Conservation (phyloP, 2,797 vertebrate genomes). For the Astyanax mexicanus region DNA sequence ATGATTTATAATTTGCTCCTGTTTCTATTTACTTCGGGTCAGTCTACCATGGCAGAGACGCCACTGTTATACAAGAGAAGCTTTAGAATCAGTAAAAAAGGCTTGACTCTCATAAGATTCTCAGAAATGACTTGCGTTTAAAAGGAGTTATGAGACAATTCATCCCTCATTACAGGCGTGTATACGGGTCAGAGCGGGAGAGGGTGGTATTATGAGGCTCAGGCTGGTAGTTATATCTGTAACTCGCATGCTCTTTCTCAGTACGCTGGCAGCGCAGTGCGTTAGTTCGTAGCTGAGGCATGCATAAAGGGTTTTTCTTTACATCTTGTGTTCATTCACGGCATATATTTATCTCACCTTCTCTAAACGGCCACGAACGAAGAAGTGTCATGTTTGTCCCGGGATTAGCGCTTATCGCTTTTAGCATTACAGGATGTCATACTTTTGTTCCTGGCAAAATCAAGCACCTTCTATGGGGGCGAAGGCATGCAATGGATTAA, state of each 20-base stretch:
- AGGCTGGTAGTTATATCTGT: not conserved
- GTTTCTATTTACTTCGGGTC: not conserved
- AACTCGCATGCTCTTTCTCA: not conserved
- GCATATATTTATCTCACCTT: not conserved
- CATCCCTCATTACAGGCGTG: not conserved
- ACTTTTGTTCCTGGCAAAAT: constrained; percentile 37
- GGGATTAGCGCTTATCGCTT: constrained; percentile 33
- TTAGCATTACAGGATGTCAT: constrained; percentile 24
- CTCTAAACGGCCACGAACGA: not conserved
- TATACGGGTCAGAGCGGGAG: not conserved
- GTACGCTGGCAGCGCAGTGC: not conserved
- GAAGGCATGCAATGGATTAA: constrained; percentile 43
- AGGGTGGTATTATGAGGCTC: not conserved
- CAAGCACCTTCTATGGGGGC: constrained; percentile 22
- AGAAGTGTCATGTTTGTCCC: constrained; percentile 25
- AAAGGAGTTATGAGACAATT: not conserved
- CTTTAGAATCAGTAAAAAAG: not conserved
- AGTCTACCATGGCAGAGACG: not conserved
- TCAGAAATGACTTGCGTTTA: not conserved
- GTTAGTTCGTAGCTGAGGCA: not conserved
- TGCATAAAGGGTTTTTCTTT: not conserved
- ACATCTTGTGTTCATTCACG: not conserved
- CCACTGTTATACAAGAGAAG: not conserved
- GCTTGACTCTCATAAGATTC: not conserved
- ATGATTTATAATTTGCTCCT: not conserved